These are phyloP conservation scores for Sturmia bella DNA, from an alignment of 2,888 invertebrate species.

Conservation along the genomic window DNA sequence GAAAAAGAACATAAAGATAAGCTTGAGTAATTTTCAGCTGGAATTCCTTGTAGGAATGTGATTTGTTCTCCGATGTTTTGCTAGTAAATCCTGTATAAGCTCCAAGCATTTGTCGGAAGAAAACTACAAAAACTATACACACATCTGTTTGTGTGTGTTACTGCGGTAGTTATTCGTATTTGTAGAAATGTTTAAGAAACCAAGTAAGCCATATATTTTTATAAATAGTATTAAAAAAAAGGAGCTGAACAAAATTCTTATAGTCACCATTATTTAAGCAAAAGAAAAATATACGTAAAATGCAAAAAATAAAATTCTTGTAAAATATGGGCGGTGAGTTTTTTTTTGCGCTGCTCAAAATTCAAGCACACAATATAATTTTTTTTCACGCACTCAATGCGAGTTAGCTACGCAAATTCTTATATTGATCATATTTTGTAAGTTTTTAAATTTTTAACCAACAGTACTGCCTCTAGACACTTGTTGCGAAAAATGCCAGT, in stretches of 20 bases:
- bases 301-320: constrained; percentile 2
- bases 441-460: too few species aligned
- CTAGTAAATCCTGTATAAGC: constrained; percentile 62
- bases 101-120: constrained; percentile 58
- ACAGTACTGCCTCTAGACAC: too few species aligned
- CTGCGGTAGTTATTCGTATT: background rate
- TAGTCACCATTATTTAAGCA: background rate
- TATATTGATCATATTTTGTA: background rate
- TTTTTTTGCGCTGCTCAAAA: constrained; percentile 60
- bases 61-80: constrained; percentile 65
- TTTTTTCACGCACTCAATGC: too few species aligned
- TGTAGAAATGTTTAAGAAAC: background rate
- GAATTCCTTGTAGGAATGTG: constrained; percentile 69
- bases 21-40: constrained; percentile 68
- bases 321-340: constrained; percentile 45
- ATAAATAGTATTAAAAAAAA: constrained; percentile 8
- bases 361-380: constrained; percentile 63
- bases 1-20: constrained; percentile 67
- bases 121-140: constrained; percentile 26
- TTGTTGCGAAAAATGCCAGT: too few species aligned
- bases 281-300: background rate
- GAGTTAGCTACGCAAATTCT: too few species aligned
- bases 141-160: too few species aligned
- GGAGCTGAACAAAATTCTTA: background rate
- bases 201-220: too few species aligned